These are phyloP conservation scores for Chauna torquata DNA, from an alignment of 2,113 vertebrate species.

Conservation along the genomic window DNA sequence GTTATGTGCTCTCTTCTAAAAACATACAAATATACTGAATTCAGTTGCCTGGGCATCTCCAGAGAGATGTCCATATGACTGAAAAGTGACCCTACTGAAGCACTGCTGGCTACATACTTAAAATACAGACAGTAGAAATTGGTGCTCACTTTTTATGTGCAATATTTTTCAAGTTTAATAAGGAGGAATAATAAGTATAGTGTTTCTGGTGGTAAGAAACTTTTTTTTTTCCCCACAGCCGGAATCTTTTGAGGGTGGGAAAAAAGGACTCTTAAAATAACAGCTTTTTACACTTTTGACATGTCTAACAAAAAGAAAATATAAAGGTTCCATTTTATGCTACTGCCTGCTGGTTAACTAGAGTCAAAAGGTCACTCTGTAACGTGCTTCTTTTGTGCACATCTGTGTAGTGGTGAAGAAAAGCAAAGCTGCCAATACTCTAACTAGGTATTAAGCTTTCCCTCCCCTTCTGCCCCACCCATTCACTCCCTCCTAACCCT, in stretches of 20 bases:
- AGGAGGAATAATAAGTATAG: conserved; percentile 4
- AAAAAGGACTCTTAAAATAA: not conserved
- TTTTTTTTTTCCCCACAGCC: not conserved
- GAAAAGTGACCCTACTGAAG: conserved; percentile 39
- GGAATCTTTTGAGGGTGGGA: not conserved
- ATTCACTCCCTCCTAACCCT: not conserved
- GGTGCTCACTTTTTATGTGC: not conserved
- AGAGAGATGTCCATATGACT: conserved; percentile 12
- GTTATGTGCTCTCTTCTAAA: not conserved
- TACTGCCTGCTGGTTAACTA: conserved; percentile 15
- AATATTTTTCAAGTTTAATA: conserved; percentile 61
- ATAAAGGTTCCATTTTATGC: not conserved
- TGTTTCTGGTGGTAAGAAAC: not conserved
- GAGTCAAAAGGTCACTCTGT: not conserved
- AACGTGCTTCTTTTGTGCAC: not conserved
- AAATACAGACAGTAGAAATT: conserved; percentile 28
- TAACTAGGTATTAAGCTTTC: not conserved
- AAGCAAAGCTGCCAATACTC: not conserved
- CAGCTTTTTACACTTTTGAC: conserved; percentile 11
- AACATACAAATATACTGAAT: conserved; percentile 4
- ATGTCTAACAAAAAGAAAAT: conserved; percentile 2
- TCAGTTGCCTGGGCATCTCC: conserved; percentile 8
- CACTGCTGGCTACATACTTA: not conserved
- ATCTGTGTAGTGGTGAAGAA: not conserved
- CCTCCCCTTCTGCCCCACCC: not conserved